phyloP scores from a whole-genome alignment of 2,113 vertebrate species.

The Gasterosteus aculeatus region DNA sequence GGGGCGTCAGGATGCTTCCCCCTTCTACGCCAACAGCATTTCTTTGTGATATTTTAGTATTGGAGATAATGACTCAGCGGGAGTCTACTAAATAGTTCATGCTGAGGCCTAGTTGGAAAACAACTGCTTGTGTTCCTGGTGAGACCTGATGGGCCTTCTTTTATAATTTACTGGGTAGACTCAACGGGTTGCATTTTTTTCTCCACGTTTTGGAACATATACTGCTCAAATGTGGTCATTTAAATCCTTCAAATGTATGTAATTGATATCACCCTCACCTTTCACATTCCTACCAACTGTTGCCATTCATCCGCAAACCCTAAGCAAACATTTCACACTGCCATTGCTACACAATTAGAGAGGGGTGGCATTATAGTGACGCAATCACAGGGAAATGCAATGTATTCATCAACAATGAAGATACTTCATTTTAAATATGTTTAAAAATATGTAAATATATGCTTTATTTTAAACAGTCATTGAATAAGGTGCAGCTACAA shows the following conservation, averaged over 20 bases:
- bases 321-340: background rate
- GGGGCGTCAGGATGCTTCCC: conserved; percentile 39
- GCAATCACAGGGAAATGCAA: too few species aligned
- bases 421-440: background rate
- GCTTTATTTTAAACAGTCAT: background rate
- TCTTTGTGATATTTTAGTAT: conserved; percentile 49
- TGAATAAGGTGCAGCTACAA: background rate
- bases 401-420: background rate
- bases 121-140: conserved; percentile 13
- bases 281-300: background rate
- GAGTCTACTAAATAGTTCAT: conserved; percentile 35
- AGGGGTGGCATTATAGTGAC: background rate
- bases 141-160: conserved; percentile 34
- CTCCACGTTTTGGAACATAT: too few species aligned
- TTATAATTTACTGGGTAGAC: too few species aligned
- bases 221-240: background rate
- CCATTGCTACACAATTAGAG: background rate
- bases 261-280: background rate
- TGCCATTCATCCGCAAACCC: background rate
- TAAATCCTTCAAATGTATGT: background rate
- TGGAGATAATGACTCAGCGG: conserved; percentile 46
- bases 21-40: conserved; percentile 37
- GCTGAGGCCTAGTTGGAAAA: conserved; percentile 29
- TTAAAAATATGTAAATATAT: background rate
- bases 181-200: background rate